Evolutionary conservation across 1,140 invertebrate genomes (phyloP).

Genomic region (Formica exsecta): DNA sequence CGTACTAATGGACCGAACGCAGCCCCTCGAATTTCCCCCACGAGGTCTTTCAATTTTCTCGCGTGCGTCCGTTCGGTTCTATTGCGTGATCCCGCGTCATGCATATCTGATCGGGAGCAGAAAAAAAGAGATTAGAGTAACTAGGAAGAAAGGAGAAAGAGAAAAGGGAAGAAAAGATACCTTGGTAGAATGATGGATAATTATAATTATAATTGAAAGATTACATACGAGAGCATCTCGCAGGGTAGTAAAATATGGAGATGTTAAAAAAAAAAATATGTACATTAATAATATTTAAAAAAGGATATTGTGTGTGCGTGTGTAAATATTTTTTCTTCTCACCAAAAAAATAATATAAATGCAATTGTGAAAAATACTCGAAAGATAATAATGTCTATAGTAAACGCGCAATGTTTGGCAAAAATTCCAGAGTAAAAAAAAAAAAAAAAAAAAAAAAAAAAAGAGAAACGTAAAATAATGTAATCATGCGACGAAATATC

Average conservation of each 20-base stretch:
- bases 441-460: neutral
- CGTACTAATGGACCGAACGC: conserved; percentile 61
- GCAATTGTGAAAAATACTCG: no score
- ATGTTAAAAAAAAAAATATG: no score
- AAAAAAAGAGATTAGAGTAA: neutral
- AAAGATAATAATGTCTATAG: no score
- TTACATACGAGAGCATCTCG: no score
- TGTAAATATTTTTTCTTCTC: no score
- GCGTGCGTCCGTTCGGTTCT: conserved; percentile 28
- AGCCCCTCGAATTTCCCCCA: conserved; percentile 4
- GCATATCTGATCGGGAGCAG: conserved; percentile 34
- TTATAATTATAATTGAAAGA: no score
- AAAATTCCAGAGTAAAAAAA: neutral
- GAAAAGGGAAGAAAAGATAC: neutral
- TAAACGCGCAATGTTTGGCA: neutral
- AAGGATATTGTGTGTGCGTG: no score
- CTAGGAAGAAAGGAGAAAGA: neutral
- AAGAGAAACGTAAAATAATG: neutral
- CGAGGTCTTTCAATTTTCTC: conserved; percentile 49
- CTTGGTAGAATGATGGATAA: neutral
- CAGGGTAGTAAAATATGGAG: no score
- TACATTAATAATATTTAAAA: no score
- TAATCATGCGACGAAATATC: neutral
- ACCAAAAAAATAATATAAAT: no score
- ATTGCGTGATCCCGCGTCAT: conserved; percentile 25